Evolutionary conservation across 2,888 invertebrate genomes (phyloP).

Genomic region (Opisthograptis luteolata): DNA sequence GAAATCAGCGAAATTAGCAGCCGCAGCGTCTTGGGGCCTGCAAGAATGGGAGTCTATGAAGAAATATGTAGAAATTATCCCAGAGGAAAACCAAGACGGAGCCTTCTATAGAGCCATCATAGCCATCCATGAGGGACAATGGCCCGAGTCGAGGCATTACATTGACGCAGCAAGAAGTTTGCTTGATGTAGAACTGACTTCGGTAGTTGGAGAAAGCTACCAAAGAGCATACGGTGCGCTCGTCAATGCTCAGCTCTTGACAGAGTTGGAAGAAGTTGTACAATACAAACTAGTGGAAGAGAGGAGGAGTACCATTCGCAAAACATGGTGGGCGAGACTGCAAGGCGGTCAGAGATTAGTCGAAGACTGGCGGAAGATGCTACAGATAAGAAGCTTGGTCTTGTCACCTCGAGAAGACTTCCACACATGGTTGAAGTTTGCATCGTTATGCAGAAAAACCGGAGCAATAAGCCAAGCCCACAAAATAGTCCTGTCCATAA

Average conservation of each 20-base stretch:
- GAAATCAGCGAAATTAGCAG: slow-evolving; percentile 94
- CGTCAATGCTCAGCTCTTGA: slow-evolving; percentile 98
- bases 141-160: slow-evolving; percentile 88
- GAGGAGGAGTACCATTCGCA: slow-evolving; percentile 89
- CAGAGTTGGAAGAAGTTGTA: slow-evolving; percentile 98
- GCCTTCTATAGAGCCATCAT: slow-evolving; percentile 97
- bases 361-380: slow-evolving; percentile 98
- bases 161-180: slow-evolving; percentile 97
- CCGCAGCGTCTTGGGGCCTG: slow-evolving; percentile 97
- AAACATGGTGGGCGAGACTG: slow-evolving; percentile 97
- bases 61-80: slow-evolving; percentile 93
- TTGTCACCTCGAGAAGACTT: slow-evolving; percentile 96
- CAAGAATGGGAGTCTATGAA: slow-evolving; percentile 98
- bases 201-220: slow-evolving; percentile 98
- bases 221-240: slow-evolving; percentile 97
- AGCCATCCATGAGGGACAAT: slow-evolving; percentile 93
- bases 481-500: slow-evolving; percentile 94
- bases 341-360: slow-evolving; percentile 97
- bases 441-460: slow-evolving; percentile 97
- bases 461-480: slow-evolving; percentile 94
- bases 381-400: slow-evolving; percentile 97
- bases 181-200: slow-evolving; percentile 96
- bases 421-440: slow-evolving; percentile 98
- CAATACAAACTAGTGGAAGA: slow-evolving; percentile 98
- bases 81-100: slow-evolving; percentile 96